These are phyloP conservation scores for Prochilodus magdalenae DNA, from an alignment of 2,113 vertebrate genomes.

Conservation along the genomic window DNA sequence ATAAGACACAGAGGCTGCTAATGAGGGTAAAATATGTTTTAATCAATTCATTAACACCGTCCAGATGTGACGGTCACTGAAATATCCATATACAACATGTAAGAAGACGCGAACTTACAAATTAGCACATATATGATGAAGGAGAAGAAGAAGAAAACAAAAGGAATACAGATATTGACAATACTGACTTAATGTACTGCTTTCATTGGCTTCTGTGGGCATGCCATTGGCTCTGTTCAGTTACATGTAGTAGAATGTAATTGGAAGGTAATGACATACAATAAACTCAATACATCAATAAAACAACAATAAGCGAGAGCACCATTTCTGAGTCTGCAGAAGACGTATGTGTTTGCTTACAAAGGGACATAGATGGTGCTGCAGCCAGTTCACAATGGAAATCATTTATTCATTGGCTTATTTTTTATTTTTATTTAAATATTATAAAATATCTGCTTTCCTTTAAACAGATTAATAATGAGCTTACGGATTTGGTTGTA, in stretches of 20 bases:
- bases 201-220: too few relatives aligned
- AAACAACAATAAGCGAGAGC: not conserved
- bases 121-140: not conserved
- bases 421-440: too few relatives aligned
- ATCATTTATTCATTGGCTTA: too few relatives aligned
- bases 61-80: not conserved
- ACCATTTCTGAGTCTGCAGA: not conserved
- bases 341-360: too few relatives aligned
- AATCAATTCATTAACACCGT: not conserved
- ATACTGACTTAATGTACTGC: not conserved
- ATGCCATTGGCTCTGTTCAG: not conserved
- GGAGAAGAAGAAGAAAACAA: not conserved
- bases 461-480: too few relatives aligned
- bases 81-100: not conserved
- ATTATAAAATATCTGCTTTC: too few relatives aligned
- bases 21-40: not conserved
- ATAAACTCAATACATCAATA: not conserved
- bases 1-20: not conserved
- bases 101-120: not conserved
- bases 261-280: not conserved
- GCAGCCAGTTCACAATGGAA: too few relatives aligned
- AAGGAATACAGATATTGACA: constrained; percentile 2
- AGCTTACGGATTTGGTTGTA: too few relatives aligned
- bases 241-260: not conserved
- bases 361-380: too few relatives aligned